Base-by-base conservation (phyloP, 1,140 invertebrate genomes). In the Drosophila repletoides region DNA sequence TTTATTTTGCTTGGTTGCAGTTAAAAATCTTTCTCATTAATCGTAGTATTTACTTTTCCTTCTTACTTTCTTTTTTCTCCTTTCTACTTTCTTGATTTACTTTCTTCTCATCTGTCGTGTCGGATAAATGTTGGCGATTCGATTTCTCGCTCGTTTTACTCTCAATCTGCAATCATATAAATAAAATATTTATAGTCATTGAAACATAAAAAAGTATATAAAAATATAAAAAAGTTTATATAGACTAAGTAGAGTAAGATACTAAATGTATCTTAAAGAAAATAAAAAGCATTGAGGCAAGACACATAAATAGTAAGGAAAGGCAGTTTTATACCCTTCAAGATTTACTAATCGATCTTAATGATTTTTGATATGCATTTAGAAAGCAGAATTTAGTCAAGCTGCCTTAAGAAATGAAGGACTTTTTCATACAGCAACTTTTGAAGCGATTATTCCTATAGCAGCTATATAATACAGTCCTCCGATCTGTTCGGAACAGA, bases 71-170 rank as follows among this genome's bases (percentile, higher is more conserved):
- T 33, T 40, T 21, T 29, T 31, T 10, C 10, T 22, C 5, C 19
- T 34, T 46, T 33, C 22, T 24, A 2, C 15, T 19, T 21, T 24
- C 52, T 17, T 34, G 5, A 38, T 33, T 21, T 17, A 0, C 29
- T 33, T 33, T 4, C 7, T 33, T 14, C 3, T 31, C 26, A 5
- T 45, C 2, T 10, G 6, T 52, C 9, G 15, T 48, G 24, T 31
- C 15, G 64, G 74, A 66, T 86, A 80, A 76, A 80, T 88, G 61
- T 83, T 84, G 75, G 76, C 86, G 83, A 49, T 83, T 86, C 86
- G 87, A 88, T 88, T 88, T 80, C 86, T 88, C 86, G 74, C 86
- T 81, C 74, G 76, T 77, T 83, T 66, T 74, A 86, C 67, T 81
- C 80, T 81, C 80, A 86, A 88, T 88, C 87, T 88, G 80, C 1